Evolutionary conservation across 2,113 vertebrate species (phyloP).

Genomic region (Thamnophis sirtalis): DNA sequence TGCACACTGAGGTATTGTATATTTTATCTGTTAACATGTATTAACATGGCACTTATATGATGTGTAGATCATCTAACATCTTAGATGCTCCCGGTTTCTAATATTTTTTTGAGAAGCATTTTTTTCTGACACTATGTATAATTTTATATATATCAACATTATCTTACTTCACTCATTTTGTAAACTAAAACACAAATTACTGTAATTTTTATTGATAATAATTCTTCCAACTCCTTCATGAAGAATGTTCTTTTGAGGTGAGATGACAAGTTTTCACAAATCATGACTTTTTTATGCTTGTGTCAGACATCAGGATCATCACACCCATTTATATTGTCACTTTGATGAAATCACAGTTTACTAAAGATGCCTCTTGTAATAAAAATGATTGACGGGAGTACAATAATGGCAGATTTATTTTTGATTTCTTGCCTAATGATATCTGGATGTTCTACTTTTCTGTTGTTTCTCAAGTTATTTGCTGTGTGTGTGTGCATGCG

Average conservation of each 20-base stretch:
- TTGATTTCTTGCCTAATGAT: background rate
- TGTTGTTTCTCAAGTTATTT: background rate
- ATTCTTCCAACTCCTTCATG: background rate
- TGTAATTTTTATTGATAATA: background rate
- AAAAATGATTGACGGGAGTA: background rate
- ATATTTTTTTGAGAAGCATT: background rate
- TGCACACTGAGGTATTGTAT: background rate
- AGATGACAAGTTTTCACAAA: background rate
- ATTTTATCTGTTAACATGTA: background rate
- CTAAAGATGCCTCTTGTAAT: background rate
- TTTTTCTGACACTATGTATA: background rate
- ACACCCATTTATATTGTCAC: background rate
- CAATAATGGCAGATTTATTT: background rate
- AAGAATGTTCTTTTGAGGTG: background rate
- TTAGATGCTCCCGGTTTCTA: background rate
- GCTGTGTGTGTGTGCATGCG: too few relatives aligned
- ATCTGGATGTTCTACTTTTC: background rate
- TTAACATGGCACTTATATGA: background rate
- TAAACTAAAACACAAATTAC: background rate
- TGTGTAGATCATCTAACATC: background rate
- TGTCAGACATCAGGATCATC: background rate
- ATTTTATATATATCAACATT: background rate
- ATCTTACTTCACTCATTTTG: background rate
- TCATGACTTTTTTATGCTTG: background rate
- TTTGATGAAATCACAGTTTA: background rate